Percentiles rank a stretch among this genome's conserved stretches.
Evolutionary conservation across 2,113 vertebrate genomes (phyloP).

Genomic region (Hippopotamus amphibius): DNA sequence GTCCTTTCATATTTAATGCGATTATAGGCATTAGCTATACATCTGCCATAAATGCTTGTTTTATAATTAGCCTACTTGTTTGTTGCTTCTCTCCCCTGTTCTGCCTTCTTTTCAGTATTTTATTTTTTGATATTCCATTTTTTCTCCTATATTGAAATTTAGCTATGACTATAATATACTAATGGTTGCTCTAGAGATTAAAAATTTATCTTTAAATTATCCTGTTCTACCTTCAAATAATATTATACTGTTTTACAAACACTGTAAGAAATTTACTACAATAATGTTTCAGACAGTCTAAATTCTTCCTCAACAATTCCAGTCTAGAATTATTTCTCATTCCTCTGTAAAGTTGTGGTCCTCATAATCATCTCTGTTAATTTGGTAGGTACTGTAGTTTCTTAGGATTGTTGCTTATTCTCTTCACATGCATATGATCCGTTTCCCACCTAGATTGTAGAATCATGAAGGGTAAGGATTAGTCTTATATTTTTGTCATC

Average conservation of each 20-base stretch:
- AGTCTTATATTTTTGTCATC: neutral
- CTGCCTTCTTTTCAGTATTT: neutral
- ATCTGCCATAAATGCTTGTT: neutral
- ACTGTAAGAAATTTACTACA: neutral
- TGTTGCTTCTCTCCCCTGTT: neutral
- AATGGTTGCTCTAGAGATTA: neutral
- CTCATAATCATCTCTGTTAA: neutral
- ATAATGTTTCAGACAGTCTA: neutral
- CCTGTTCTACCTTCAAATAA: neutral
- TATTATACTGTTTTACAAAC: neutral
- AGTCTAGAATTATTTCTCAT: neutral
- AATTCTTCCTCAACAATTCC: neutral
- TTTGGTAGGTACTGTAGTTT: neutral
- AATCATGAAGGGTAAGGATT: neutral
- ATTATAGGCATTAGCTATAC: neutral
- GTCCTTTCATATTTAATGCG: neutral
- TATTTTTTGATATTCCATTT: neutral
- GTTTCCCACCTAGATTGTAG: neutral
- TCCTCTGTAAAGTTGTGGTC: neutral
- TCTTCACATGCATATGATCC: accelerated
- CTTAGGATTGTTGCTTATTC: neutral
- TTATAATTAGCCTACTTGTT: neutral
- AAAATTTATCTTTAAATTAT: neutral
- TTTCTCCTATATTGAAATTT: neutral
- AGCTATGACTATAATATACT: neutral